Base-by-base conservation (phyloP, 2,888 invertebrate genomes). In the Apoderus coryli region DNA sequence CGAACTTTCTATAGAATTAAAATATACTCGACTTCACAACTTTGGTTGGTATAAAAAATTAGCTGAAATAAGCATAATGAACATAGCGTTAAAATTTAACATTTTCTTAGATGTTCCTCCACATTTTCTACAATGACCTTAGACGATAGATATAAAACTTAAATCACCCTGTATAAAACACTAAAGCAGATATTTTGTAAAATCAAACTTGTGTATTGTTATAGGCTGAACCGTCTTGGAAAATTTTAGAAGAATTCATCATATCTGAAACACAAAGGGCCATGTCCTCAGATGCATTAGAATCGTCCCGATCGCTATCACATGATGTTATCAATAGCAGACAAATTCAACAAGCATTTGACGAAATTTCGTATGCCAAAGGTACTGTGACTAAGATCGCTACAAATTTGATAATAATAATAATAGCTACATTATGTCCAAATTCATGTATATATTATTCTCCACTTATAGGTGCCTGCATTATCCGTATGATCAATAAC, bases 281-380 rank as follows among this genome's bases (percentile, higher is more conserved):
- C 1, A 68, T 76, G 56, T 56, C 56, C 30, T 54, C 65, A 14
- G 80, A 80, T 51, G 61, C 69, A 4, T 59, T 72, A 16, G 61
- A 64, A 34, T 65, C 68, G 1, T 71, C 77, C 1, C 72, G 74
- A 50, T 69, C 77, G 3, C 66, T 81, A 34, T 68, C 72, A 2
- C 67, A 70, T 27, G 59, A 67, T 27, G 72, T 80, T 3, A 59
- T 61, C 15, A 65, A 69, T 33, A 67, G 67, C 10, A 62, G 59
- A 33, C 69, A 73, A 50, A 75, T 77, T 27, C 55, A 64, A 16
- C 69, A 76, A 47, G 69, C 75, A 25, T 80, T 80, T 47, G 76
- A 80, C 52, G 59, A 63, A 4, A 75, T 79, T 31, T 72, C 76
- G n/a, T 80, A 80, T 49, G 64, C 67, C 13, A 80, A 80, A 60